Evolutionary conservation across 2,888 invertebrate species (phyloP).

Genomic region (Choristoneura rosaceana): DNA sequence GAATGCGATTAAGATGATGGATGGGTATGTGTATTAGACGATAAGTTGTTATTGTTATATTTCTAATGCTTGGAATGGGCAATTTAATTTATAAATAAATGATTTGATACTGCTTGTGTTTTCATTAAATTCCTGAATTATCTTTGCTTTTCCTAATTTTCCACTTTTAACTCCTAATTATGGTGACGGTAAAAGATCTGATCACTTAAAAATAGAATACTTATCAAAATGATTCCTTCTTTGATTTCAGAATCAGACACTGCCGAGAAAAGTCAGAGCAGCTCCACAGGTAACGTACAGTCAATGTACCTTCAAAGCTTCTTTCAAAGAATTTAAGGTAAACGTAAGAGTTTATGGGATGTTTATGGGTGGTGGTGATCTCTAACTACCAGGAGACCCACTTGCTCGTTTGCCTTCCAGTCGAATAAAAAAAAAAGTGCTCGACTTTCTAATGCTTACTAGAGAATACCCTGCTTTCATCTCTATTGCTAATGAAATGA

Average conservation of each 20-base stretch:
- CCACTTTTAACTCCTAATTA: not conserved
- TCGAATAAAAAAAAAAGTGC: too few species aligned
- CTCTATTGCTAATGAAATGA: too few species aligned
- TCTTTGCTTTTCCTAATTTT: not conserved
- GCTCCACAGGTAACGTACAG: conserved; percentile 58
- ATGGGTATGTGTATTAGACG: too few species aligned
- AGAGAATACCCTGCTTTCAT: too few species aligned
- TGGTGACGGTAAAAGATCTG: not conserved
- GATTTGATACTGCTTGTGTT: not conserved
- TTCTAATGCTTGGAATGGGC: not conserved
- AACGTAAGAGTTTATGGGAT: too few species aligned
- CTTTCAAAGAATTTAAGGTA: too few species aligned
- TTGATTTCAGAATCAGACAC: conserved; percentile 60
- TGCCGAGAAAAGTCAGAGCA: conserved; percentile 61
- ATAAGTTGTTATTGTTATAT: not conserved
- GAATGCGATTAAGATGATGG: too few species aligned
- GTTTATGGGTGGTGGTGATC: too few species aligned
- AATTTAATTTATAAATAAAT: conserved; percentile 1
- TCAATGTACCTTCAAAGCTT: not conserved
- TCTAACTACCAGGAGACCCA: too few species aligned
- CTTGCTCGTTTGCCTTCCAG: too few species aligned
- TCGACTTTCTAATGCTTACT: too few species aligned
- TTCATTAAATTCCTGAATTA: not conserved
- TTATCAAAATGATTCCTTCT: conserved; percentile 22
- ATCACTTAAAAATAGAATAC: not conserved